Conservation (phyloP, 1,140 invertebrate genomes). For the Anastrepha ludens region DNA sequence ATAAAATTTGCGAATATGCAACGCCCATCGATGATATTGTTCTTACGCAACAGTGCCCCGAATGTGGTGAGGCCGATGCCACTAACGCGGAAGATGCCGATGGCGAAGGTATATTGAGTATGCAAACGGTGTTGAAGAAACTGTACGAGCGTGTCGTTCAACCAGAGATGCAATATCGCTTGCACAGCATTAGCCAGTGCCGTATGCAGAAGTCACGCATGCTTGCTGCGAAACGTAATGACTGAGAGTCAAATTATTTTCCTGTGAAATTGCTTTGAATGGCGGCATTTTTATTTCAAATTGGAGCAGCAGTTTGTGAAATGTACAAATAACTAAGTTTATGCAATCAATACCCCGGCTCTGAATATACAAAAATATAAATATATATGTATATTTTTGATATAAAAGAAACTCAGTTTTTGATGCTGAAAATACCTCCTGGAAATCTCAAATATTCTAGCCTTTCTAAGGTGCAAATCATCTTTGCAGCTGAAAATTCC, state of each 20-base stretch:
- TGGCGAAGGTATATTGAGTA: slow-evolving; percentile 43
- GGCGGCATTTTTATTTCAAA: background rate
- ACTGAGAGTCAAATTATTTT: background rate
- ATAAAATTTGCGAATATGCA: slow-evolving; percentile 52
- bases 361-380: background rate
- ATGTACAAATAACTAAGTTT: background rate
- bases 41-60: slow-evolving; percentile 59
- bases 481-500: no score
- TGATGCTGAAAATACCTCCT: no score
- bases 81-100: slow-evolving; percentile 59
- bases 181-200: slow-evolving; percentile 60
- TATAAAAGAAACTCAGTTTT: background rate
- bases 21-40: slow-evolving; percentile 59
- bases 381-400: background rate
- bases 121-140: slow-evolving; percentile 47
- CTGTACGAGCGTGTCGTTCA: slow-evolving; percentile 57
- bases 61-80: slow-evolving; percentile 62
- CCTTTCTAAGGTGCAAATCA: no score
- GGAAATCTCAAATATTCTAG: no score
- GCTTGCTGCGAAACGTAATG: slow-evolving; percentile 56
- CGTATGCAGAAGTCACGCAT: slow-evolving; percentile 58
- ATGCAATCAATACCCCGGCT: background rate
- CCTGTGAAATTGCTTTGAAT: no score
- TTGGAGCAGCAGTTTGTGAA: background rate
- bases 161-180: slow-evolving; percentile 61